Evolutionary conservation across 2,113 vertebrate species (phyloP), one percentile per base, ranked within the genome.

Genomic region (Bungarus multicinctus): DNA sequence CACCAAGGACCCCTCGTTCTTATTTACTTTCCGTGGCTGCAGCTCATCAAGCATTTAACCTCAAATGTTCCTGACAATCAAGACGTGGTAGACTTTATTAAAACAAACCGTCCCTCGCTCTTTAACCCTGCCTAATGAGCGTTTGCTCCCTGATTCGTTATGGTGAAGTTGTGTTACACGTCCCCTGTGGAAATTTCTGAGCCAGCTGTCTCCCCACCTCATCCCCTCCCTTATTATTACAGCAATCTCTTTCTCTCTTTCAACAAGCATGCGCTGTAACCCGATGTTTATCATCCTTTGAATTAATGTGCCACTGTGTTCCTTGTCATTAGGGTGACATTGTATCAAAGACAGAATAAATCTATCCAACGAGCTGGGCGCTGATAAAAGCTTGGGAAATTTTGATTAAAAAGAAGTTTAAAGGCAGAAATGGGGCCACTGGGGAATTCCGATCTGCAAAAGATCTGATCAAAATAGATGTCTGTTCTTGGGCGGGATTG

Each of bases 221-320:
- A 55, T 81, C 87, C 89, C 92, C 74, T 92, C 91, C 11, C 87
- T 87, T 43, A 53, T 74, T 74, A 74, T 74, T 20, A 74, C 69
- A 74, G 69, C 69, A 39, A 74, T 88, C 52, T 20, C 45, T 25
- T 16, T 27, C 86, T 18, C 45, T 87, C 85, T 87, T 53, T 88
- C n/a, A 11, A 60, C 43, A 88, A 85, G 43, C 50, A 22, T 34
- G 2, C 81, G 2, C 3, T 1, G 12, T 7, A 45, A 18, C 88
- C 87, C 95, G 95, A 97, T 96, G 93, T 97, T 96, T 97, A 97
- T 97, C 94, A 52, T 87, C 93, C 88, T 85, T 90, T 53, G 94
- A 97, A 97, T 97, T 97, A 96, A 97, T 96, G 94, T 94, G 74
- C 74, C 92, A 0, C 64, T 50, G 50, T 52, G 58, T 53, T 93